Base-by-base conservation (phyloP, 1,140 invertebrate species). In the Pissodes strobi region DNA sequence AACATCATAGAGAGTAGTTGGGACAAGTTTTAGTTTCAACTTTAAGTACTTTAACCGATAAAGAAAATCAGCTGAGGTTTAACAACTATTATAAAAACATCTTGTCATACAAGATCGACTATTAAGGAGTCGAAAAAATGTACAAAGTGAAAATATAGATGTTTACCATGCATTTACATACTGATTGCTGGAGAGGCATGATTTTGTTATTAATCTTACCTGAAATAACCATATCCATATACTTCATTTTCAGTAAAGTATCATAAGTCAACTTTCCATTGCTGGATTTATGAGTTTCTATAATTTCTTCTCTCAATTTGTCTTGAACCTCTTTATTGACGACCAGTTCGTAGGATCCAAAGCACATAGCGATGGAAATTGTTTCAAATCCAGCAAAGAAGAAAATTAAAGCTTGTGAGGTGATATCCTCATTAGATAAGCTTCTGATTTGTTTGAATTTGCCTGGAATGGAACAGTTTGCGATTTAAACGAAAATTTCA, bases 261-360 rank as follows among this genome's bases (percentile, higher is more conserved):
- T 75, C 73, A 64, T 79, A 80, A 1, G 56, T 74, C 3, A 79
- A 19, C 39, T 72, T 68, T 38, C 64, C 67, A 27, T 63, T 57
- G 23, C 34, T 38, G 17, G 41, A 23, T 12, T 64, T 38, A 6
- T 51, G 17, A 12, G 45, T 55, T 34, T 66, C 15, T 41, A 37
- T 45, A 12, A 75, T 71, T 72, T 81, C 78, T 5, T 75, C 46
- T 23, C 71, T 67, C 1, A 81, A 66, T 59, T 63, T 75, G 34
- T 78, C 68, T 67, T 83, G 81, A 22, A 82, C 69, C 9, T 84
- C 80, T 3, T 80, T 81, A 75, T 86, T 75, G 15, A 77, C 65
- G 0, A 84, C 82, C 39, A 88, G 70, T 52, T 80, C 76, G 64
- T 83, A 74, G 8, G 57, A 57, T 21, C 66, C 55, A 65, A 78